Evolutionary conservation across 2,797 vertebrate species (phyloP).

Genomic region (Poeciliopsis gracilis): DNA sequence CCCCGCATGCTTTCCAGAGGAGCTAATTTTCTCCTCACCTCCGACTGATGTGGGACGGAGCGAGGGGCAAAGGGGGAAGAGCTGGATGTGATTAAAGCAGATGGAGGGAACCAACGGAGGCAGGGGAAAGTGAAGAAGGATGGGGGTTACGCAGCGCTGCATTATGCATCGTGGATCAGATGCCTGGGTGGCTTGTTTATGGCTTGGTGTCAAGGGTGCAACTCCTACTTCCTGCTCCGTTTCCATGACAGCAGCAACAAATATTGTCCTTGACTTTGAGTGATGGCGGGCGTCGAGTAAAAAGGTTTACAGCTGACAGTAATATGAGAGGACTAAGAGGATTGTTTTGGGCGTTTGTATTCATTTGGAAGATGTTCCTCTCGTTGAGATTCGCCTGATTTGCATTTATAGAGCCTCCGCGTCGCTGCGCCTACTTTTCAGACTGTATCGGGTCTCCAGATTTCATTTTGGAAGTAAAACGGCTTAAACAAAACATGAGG

Average conservation of each 20-base stretch:
- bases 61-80: slow-evolving; percentile 11
- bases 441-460: slow-evolving; percentile 21
- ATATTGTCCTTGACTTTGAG: slow-evolving; percentile 62
- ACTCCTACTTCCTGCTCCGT: slow-evolving; percentile 63
- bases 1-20: neutral
- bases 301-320: slow-evolving; percentile 28
- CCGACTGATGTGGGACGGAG: slow-evolving; percentile 7
- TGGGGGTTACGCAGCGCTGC: slow-evolving; percentile 59
- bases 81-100: slow-evolving; percentile 58
- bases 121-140: neutral
- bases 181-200: slow-evolving; percentile 53
- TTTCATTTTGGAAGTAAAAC: slow-evolving; percentile 23
- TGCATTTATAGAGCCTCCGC: slow-evolving; percentile 21
- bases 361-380: slow-evolving; percentile 29
- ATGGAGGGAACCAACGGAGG: slow-evolving; percentile 40
- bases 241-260: slow-evolving; percentile 74
- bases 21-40: slow-evolving; percentile 8
- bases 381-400: slow-evolving; percentile 28
- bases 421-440: slow-evolving; percentile 13
- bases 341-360: slow-evolving; percentile 13
- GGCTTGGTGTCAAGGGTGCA: slow-evolving; percentile 66
- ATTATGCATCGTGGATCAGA: slow-evolving; percentile 70
- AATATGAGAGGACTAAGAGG: slow-evolving; percentile 22
- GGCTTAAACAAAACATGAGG: neutral
- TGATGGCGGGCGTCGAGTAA: slow-evolving; percentile 50